Base-by-base conservation (phyloP, 2,797 vertebrate species). In the Gadopsis marmoratus region DNA sequence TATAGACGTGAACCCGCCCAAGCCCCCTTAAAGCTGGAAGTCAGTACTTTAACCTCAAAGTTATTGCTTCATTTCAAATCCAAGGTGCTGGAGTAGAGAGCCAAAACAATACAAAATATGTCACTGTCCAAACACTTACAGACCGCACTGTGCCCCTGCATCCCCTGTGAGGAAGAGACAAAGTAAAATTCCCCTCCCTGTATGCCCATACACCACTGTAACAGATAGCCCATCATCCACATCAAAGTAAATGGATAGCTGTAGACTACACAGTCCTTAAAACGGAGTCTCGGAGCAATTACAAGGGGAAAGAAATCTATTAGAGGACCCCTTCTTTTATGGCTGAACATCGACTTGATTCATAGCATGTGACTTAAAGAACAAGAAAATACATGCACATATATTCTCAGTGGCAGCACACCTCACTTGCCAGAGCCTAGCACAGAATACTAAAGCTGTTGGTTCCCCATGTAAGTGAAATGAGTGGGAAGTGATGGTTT, bases 251-350 rank as follows among this genome's bases (percentile, higher is more conserved):
- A 79, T 63, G 63, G 82, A 87, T 59, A 50, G 82, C 50, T 31
- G 37, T 64, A 72, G 71, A 80, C 45, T 16, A 53, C 68, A 74
- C 67, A 81, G 39, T 86, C 87, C 66, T 78, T 89, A 80, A 88
- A 87, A 65, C 59, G 48, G 33, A 86, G 84, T 76, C 82, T 90
- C 86, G 61, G 59, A 85, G 81, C 86, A 92, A 92, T 92, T 92
- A 90, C 8, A 80, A 63, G 56, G 68, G 56, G 68, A 80, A 81
- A 86, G 90, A 83, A 80, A 86, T 81, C 74, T 84, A 74, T 83
- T 70, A 87, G 68, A 82, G 61, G 63, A 83, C 23, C 41, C 39
- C 37, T 75, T 77, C 54, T 83, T 93, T 90, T 89, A 89, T 74
- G 48, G 61, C 59, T 71, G 41, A 74, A 66, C 84, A 84, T 90